phyloP scores from a whole-genome alignment of 2,113 vertebrate species.

The Apaloderma vittatum region DNA sequence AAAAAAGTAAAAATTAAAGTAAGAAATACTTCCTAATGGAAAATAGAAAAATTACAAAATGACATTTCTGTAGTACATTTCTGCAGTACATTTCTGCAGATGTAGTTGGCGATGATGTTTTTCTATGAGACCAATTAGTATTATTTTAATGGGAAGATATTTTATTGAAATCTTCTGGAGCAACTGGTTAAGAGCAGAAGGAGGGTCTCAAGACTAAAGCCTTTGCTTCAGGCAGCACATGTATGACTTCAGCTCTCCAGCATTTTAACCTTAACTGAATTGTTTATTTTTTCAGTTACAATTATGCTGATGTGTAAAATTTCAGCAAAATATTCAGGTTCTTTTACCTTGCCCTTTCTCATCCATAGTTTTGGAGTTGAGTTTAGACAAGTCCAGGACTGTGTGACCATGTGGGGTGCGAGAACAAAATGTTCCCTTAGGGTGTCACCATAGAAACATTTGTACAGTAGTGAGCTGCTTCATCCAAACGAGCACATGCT shows the following conservation, averaged over 20 bases:
- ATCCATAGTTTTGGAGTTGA: not conserved
- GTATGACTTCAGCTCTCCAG: not conserved
- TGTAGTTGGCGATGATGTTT: not conserved
- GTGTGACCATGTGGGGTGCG: not conserved
- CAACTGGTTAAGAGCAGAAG: not conserved
- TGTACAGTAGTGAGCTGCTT: not conserved
- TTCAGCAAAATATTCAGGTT: not conserved
- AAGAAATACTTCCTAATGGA: not conserved
- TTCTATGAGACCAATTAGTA: not conserved
- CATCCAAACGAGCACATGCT: not conserved
- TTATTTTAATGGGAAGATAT: not conserved
- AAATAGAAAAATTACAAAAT: not conserved
- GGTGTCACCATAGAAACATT: conserved; percentile 32
- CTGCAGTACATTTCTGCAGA: not conserved
- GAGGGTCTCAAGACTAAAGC: not conserved
- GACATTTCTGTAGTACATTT: not conserved
- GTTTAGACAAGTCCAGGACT: not conserved
- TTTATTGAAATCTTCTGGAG: not conserved
- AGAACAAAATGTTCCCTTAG: conserved; percentile 16
- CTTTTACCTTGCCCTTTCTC: not conserved
- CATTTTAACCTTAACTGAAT: not conserved
- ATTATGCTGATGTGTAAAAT: not conserved
- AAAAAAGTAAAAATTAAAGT: not conserved
- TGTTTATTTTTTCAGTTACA: not conserved
- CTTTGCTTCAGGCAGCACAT: not conserved